Base-by-base conservation (phyloP, 1,140 invertebrate species). In the Stenopsyche tienmushanensis region DNA sequence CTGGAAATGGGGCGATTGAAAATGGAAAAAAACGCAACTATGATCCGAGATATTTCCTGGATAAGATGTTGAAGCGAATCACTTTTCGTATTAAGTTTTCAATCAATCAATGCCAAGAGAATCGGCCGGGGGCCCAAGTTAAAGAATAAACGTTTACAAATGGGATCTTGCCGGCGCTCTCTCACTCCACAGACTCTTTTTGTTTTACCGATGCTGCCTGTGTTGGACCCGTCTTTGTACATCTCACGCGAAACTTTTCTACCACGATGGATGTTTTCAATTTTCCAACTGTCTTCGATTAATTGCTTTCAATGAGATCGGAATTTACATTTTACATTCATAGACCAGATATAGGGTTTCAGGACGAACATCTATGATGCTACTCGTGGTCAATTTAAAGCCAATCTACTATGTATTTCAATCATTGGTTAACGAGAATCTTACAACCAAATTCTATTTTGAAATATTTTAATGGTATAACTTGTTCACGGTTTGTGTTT, bases 221-320 rank as follows among this genome's bases (percentile, higher is more conserved):
- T 5, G 9, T 18, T 50, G 52, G 9, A n/a, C 52, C 29, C 29
- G 5, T 34, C 13, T 34, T 34, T 34, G 26, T 13, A n/a, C n/a
- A n/a, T 17, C 8, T 10, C 26, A 3, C 52, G 54, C 54, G 34
- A 41, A 57, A 57, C 58, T 60, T 60, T 60, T 34, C 21, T 44
- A 26, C 45, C 20, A 60, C 45, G 60, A 52, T 63, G 60, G 52
- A 57, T 55, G 34, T 65, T 65, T 65, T 65, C 63, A 65, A 65
- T 65, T 65, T 65, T 58, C 39, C 42, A 47, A 49, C 63, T 65
- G 63, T 65, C 63, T 65, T 57, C 63, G 42, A 57, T 65, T 57
- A 65, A 65, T 65, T 57, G 63, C 41, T 55, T 55, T 23, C 25
- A 29, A 54, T 41, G 41, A 26, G 34, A n/a, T 2, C 26, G 34